Conservation (phyloP, 2,888 invertebrate genomes). For the Rhogogaster chlorosoma region DNA sequence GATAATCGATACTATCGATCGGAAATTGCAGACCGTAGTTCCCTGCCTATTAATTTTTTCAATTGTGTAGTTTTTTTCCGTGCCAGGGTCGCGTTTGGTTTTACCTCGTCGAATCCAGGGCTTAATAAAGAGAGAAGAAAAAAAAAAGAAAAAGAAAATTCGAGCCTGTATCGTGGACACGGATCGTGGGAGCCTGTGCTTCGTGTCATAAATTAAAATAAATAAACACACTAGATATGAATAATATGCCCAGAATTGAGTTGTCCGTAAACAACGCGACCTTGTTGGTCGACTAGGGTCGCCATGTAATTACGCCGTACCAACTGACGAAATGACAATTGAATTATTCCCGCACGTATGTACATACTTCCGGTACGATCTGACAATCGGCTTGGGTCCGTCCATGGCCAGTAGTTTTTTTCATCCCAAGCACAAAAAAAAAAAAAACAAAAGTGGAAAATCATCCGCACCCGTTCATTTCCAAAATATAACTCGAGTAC, state of each 20-base stretch:
- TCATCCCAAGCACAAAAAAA: neutral
- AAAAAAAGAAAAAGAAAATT: neutral
- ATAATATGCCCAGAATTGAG: slow-evolving; percentile 11
- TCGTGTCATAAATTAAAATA: slow-evolving; percentile 21
- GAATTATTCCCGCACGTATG: slow-evolving; percentile 34
- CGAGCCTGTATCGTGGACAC: neutral
- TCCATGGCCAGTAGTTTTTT: neutral
- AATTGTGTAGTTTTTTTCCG: neutral
- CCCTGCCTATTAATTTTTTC: neutral
- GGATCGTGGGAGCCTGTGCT: slow-evolving; percentile 36
- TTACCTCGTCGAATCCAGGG: neutral
- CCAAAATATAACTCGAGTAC: too few relatives aligned
- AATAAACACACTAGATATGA: neutral
- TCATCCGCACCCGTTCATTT: neutral
- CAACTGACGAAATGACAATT: slow-evolving; percentile 29
- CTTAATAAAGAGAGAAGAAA: neutral
- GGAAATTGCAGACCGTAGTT: neutral
- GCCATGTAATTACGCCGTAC: slow-evolving; percentile 6
- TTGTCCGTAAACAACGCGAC: slow-evolving; percentile 15
- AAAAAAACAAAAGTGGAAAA: too few relatives aligned
- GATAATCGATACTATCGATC: neutral
- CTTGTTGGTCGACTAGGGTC: slow-evolving; percentile 36
- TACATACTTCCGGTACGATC: slow-evolving; percentile 15
- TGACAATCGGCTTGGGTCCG: neutral
- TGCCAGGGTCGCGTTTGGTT: neutral